phyloP scores from a whole-genome alignment of 2,113 vertebrate genomes.

The Upupa epops region DNA sequence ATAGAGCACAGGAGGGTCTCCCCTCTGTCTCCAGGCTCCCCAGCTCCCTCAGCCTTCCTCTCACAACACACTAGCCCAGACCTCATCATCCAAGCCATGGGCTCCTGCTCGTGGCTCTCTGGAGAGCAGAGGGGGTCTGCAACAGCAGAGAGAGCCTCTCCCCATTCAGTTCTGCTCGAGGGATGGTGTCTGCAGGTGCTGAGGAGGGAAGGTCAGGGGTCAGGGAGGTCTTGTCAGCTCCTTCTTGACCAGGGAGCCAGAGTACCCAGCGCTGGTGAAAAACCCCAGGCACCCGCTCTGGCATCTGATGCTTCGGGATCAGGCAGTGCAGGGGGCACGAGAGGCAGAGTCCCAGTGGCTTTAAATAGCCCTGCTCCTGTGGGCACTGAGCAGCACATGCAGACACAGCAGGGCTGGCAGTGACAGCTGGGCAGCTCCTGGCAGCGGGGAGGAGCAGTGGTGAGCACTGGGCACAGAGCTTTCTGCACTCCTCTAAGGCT shows the following conservation, averaged over 20 bases:
- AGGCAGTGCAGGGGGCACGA: not conserved
- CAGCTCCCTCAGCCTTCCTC: too few relatives aligned
- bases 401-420: not conserved
- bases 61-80: not conserved
- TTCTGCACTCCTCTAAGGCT: not conserved
- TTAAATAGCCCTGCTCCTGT: not conserved
- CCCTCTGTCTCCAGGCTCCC: too few relatives aligned
- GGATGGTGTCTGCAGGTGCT: accelerated
- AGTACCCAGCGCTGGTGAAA: not conserved
- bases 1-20: too few relatives aligned
- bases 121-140: not conserved
- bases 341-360: not conserved
- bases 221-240: not conserved
- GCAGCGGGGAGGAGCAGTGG: not conserved
- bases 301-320: not conserved
- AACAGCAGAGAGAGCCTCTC: not conserved
- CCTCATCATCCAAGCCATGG: not conserved
- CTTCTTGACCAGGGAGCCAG: too few relatives aligned
- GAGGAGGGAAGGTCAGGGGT: not conserved
- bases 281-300: not conserved
- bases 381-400: not conserved
- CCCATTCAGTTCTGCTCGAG: accelerated
- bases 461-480: not conserved
- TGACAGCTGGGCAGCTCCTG: not conserved
- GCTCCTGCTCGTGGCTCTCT: not conserved